phyloP scores from a whole-genome alignment of 2,888 invertebrate species.

The Apodemia mormo region DNA sequence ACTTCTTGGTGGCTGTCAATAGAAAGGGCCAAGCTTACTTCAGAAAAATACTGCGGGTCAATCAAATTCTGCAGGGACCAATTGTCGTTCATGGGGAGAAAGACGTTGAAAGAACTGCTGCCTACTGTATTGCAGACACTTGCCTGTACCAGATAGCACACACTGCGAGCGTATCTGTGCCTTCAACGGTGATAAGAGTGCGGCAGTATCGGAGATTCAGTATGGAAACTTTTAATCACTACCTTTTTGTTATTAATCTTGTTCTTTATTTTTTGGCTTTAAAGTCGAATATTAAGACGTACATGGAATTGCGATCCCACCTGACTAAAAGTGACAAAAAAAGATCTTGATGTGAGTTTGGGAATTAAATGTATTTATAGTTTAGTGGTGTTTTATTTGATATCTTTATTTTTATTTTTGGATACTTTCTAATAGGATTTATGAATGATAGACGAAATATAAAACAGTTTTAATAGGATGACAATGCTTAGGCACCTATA shows the following conservation, averaged over 20 bases:
- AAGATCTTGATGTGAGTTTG: background rate
- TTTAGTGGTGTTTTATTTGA: too few relatives aligned
- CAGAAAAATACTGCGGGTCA: slow-evolving; percentile 18
- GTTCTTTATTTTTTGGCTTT: background rate
- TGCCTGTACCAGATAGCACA: slow-evolving; percentile 8
- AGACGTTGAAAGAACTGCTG: slow-evolving; percentile 19
- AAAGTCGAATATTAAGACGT: background rate
- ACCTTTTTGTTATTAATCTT: background rate
- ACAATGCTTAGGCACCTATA: too few relatives aligned
- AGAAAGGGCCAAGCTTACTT: slow-evolving; percentile 21
- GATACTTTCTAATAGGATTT: too few relatives aligned
- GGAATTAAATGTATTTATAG: too few relatives aligned
- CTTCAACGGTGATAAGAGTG: background rate
- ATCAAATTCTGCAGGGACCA: slow-evolving; percentile 20
- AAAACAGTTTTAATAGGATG: too few relatives aligned
- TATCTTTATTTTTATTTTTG: too few relatives aligned
- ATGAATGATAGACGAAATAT: too few relatives aligned
- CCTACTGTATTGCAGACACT: background rate
- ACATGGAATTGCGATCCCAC: background rate
- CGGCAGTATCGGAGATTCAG: background rate
- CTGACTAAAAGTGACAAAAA: background rate
- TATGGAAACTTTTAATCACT: background rate
- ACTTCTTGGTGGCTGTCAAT: slow-evolving; percentile 22
- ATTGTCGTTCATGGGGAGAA: slow-evolving; percentile 23
- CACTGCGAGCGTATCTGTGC: background rate